Percentiles rank a stretch among this genome's conserved stretches.
phyloP scores from a whole-genome alignment of 2,888 invertebrate genomes.

The Lacanobia oleracea region DNA sequence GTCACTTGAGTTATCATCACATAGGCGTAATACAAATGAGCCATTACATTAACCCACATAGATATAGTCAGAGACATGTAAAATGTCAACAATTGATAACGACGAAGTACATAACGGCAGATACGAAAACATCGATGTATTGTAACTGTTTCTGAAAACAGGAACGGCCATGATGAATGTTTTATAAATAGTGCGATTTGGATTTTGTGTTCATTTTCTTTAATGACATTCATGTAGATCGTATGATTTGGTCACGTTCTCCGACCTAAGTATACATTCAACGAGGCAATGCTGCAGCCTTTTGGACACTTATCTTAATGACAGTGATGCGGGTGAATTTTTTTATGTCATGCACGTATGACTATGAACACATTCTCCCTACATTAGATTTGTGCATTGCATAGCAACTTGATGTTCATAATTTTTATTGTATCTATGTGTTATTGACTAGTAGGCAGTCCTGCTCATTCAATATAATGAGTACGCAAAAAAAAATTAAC shows the following conservation, averaged over 20 bases:
- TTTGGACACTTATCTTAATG: background rate
- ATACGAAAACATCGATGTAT: slow-evolving; percentile 50
- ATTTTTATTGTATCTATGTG: background rate
- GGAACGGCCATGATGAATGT: slow-evolving; percentile 39
- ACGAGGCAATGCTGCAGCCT: background rate
- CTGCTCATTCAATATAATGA: slow-evolving; percentile 9
- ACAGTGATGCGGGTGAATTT: background rate
- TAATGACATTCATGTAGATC: background rate
- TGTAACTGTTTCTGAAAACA: slow-evolving; percentile 43
- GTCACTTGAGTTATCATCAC: slow-evolving; percentile 50
- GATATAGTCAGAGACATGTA: slow-evolving; percentile 55
- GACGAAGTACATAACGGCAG: slow-evolving; percentile 9
- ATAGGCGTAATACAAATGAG: slow-evolving; percentile 55
- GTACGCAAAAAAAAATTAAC: background rate
- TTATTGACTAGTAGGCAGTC: too few relatives aligned
- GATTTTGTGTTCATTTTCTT: slow-evolving; percentile 21
- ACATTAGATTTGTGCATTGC: too few relatives aligned
- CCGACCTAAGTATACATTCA: background rate
- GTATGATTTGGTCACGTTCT: background rate
- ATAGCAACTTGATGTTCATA: background rate
- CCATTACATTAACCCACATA: slow-evolving; percentile 68
- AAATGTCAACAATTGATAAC: slow-evolving; percentile 60
- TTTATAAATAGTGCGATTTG: slow-evolving; percentile 55
- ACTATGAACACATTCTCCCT: too few relatives aligned
- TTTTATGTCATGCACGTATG: too few relatives aligned